Evolutionary conservation across 2,113 vertebrate species (phyloP), one percentile per base, ranked within the genome.

Genomic region (Daubentonia madagascariensis): DNA sequence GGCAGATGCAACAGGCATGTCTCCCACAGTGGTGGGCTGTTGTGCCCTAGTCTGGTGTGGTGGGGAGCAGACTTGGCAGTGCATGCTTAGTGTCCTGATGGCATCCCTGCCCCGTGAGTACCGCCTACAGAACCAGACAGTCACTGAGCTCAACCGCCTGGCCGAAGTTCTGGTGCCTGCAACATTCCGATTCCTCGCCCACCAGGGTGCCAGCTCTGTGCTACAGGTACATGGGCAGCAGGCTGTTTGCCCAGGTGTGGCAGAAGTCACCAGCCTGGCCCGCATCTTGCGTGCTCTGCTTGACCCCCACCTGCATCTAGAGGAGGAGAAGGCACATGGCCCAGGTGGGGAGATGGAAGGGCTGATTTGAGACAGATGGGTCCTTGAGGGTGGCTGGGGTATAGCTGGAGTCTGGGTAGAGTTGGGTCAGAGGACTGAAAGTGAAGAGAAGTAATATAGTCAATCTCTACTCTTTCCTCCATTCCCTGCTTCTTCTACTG

Each of bases 221-320:
- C 97, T 99, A 86, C 93, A 97, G n/a, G 89, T 96, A 35, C 98
- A 98, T 0, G 45, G 97, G 72, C 96, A 97, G 83, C 94, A 35
- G 84, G 30, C 13, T 25, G 43, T 78, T 83, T 98, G 94, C 94
- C 85, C 95, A 16, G 98, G 98, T 1, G 91, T 97, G 14, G 95
- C 94, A 5, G 99, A 99, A 98, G 95, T 99, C 30, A 98, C 96
- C 92, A 99, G 99, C 67, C 99, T 99, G 96, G 63, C 96, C 80
- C 98, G 99, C 40, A 99, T 99, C 80, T 98, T 99, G 3, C 97
- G 37, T 14, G 98, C 98, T 30, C 98, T 99, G 9, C 95, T 99
- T 32, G 98, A 99, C 10, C 97, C 98, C 61, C 70, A 98, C 45
- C 87, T 98, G 78, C 89, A 10, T n/a, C 89, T 25, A 13, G 87